A percentile compares a stretch with the other conserved stretches of the same genome.
These are phyloP conservation scores for Solea senegalensis DNA, from an alignment of 2,113 vertebrate genomes.

Conservation along the genomic window DNA sequence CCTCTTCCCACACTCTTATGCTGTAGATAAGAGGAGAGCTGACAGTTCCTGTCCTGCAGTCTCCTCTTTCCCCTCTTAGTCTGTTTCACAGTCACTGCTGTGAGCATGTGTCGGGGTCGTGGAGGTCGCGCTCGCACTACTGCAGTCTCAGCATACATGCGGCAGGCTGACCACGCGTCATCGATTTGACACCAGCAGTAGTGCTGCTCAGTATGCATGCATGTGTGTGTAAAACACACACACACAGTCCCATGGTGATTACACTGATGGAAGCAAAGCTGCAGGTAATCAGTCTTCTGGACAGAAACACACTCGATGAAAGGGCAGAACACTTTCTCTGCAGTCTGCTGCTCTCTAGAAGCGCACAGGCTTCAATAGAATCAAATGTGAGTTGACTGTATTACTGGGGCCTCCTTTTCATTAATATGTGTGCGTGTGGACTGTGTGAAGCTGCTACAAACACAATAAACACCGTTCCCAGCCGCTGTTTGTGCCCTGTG, in stretches of 20 bases:
- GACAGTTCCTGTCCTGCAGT: slow-evolving; percentile 53
- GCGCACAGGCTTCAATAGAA: no score
- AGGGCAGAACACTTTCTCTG: not conserved
- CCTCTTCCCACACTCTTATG: not conserved
- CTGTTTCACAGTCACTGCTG: slow-evolving; percentile 22
- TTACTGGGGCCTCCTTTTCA: no score
- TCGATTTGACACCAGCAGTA: slow-evolving; percentile 47
- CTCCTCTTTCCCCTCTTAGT: slow-evolving; percentile 19
- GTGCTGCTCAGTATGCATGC: slow-evolving; percentile 1
- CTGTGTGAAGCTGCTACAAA: no score
- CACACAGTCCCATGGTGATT: slow-evolving; percentile 45
- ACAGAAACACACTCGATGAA: slow-evolving; percentile 30
- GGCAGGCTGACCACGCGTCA: slow-evolving; percentile 27
- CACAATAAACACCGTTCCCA: no score
- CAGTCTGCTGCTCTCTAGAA: not conserved
- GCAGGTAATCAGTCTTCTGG: slow-evolving; percentile 55
- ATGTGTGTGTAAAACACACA: slow-evolving; percentile 19
- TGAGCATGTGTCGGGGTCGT: slow-evolving; percentile 11
- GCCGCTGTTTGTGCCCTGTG: no score
- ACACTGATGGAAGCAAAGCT: slow-evolving; percentile 54
- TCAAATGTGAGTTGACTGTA: no score
- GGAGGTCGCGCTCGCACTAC: slow-evolving; percentile 6
- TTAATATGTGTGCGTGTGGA: no score
- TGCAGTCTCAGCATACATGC: slow-evolving; percentile 19
- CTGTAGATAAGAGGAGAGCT: slow-evolving; percentile 42